phyloP scores from a whole-genome alignment of 2,888 invertebrate genomes.

The Parnassius orleans region DNA sequence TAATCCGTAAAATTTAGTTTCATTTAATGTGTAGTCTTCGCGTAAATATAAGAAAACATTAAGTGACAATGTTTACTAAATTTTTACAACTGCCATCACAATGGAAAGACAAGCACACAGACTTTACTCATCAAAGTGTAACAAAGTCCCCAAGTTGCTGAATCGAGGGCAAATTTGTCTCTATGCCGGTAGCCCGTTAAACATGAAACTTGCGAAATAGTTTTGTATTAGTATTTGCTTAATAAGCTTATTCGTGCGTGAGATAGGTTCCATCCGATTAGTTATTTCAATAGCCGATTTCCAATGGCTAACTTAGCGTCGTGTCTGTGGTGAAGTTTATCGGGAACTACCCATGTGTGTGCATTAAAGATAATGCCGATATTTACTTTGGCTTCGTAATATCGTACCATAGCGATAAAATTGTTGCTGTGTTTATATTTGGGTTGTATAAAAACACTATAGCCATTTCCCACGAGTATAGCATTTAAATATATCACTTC shows the following conservation, averaged over 20 bases:
- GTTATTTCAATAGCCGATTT: neutral
- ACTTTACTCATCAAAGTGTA: neutral
- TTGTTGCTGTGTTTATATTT: neutral
- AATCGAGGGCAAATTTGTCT: neutral
- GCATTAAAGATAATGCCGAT: neutral
- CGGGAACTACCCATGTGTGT: neutral
- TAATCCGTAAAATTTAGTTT: too few relatives aligned
- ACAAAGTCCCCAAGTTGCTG: slow-evolving; percentile 4
- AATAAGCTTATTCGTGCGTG: neutral
- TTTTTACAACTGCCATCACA: too few relatives aligned
- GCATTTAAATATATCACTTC: too few relatives aligned
- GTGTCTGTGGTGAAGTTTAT: neutral
- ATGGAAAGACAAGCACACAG: neutral
- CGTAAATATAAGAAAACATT: too few relatives aligned
- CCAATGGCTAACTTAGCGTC: neutral
- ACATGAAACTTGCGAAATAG: slow-evolving; percentile 8
- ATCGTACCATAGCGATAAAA: neutral
- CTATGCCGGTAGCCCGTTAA: neutral
- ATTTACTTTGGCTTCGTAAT: neutral
- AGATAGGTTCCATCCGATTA: neutral
- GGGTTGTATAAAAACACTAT: too few relatives aligned
- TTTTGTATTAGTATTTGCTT: slow-evolving; percentile 4
- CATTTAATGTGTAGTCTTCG: too few relatives aligned
- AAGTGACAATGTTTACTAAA: too few relatives aligned
- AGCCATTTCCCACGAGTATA: too few relatives aligned